Evolutionary conservation across 2,113 vertebrate species (phyloP), one percentile per base, ranked within the genome.

Genomic region (Vulpes vulpes): DNA sequence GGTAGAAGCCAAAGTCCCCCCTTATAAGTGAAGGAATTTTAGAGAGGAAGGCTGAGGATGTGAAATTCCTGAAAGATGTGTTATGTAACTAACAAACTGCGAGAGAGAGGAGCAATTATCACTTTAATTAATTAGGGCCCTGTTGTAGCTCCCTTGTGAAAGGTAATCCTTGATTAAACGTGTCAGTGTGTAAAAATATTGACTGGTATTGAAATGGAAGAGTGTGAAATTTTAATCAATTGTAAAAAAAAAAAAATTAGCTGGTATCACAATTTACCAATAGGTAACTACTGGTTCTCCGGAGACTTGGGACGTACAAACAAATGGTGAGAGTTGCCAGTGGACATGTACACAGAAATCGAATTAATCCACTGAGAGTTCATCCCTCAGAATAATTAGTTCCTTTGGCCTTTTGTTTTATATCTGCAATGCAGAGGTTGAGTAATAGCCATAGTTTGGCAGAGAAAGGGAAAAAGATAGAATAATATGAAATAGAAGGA

Each of bases 121-220:
- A 93, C 94, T 67, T 97, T 94, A 98, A 97, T 97, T 98, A 98
- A 98, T 97, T 97, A 97, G 92, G 87, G 87, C 92, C 90, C 85
- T 43, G n/a, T 92, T 97, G 94, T 57, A 62, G 94, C 55, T 98
- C 96, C 92, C 96, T 78, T 62, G 89, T 89, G 96, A 97, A 97
- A 97, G 95, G 97, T 96, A 95, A 97, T 96, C 94, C 95, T 97
- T 98, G 96, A 97, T 98, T 98, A 97, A 97, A 98, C 96, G 92
- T 97, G 97, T 96, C 95, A 93, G 94, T 88, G 64, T 91, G 38
- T 88, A 96, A 97, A 97, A 98, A 97, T 98, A 98, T 97, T 97
- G 97, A 98, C 96, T 74, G 84, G 96, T 97, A 95, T 76, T 85
- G 71, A 96, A 97, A 96, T 51, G 85, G 51, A 79, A 88, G 65